phyloP scores from a whole-genome alignment of 2,888 invertebrate genomes.

The Rugalucina vietnamica region DNA sequence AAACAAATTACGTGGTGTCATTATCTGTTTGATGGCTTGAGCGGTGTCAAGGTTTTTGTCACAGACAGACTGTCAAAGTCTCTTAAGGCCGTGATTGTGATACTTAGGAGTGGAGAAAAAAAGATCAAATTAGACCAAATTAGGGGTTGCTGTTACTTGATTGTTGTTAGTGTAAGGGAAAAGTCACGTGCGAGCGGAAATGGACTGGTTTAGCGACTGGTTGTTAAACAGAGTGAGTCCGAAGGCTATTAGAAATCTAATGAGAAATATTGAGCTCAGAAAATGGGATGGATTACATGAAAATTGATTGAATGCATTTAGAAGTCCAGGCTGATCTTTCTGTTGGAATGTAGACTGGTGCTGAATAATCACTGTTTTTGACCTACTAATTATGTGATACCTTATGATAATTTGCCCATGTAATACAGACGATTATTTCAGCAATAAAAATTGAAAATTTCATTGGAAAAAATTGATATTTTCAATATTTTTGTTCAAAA shows the following conservation, averaged over 20 bases:
- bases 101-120: background rate
- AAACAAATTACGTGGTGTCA: background rate
- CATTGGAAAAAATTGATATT: too few species aligned
- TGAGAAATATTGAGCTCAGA: background rate
- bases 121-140: slow-evolving; percentile 3
- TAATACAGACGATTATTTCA: too few species aligned
- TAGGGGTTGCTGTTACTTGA: background rate
- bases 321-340: too few species aligned
- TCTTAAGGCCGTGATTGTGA: background rate
- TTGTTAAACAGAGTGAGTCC: background rate
- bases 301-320: too few species aligned
- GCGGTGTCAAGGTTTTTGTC: background rate
- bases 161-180: background rate
- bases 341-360: too few species aligned
- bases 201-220: background rate
- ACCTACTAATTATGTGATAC: too few species aligned
- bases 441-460: too few species aligned
- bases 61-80: background rate
- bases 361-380: too few species aligned
- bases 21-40: background rate
- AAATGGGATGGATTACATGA: background rate
- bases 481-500: too few species aligned
- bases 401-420: too few species aligned
- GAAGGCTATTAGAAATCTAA: background rate
- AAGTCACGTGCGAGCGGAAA: background rate